These are phyloP conservation scores for Philaethria dido DNA, from an alignment of 2,888 invertebrate genomes.

Conservation along the genomic window DNA sequence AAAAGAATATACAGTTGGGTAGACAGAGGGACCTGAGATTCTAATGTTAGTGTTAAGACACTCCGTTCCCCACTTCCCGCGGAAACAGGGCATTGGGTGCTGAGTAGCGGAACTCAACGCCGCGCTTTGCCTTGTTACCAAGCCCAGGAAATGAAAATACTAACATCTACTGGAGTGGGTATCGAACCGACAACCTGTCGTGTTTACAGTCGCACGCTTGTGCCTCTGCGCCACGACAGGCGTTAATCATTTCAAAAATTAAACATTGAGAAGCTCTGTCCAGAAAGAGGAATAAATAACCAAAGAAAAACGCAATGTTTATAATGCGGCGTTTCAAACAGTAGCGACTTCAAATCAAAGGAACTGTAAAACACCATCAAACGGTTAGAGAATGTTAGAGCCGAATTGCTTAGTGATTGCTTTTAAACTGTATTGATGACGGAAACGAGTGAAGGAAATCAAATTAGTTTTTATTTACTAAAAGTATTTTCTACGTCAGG, in stretches of 20 bases:
- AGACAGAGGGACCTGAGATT: too few relatives aligned
- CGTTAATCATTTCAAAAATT: neutral
- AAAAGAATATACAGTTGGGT: neutral
- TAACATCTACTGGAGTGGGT: too few relatives aligned
- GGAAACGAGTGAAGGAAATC: constrained; percentile 17
- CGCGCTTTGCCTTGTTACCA: too few relatives aligned
- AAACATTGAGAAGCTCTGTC: neutral
- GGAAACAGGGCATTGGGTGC: too few relatives aligned
- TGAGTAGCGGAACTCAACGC: too few relatives aligned
- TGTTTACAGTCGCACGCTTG: too few relatives aligned
- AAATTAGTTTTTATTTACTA: constrained; percentile 11
- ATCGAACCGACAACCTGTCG: too few relatives aligned
- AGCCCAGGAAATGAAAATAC: too few relatives aligned
- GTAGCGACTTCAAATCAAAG: constrained; percentile 41
- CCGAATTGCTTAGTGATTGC: constrained; percentile 31
- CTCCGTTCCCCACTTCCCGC: too few relatives aligned
- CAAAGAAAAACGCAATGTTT: constrained; percentile 36
- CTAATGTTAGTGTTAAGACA: too few relatives aligned
- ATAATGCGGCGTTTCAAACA: constrained; percentile 33
- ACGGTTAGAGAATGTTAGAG: constrained; percentile 26
- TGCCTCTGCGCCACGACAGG: too few relatives aligned
- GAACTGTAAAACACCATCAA: constrained; percentile 42
- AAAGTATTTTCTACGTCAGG: constrained; percentile 1
- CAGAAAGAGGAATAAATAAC: constrained; percentile 18
- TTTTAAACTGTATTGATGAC: constrained; percentile 30